Evolutionary conservation across 2,113 vertebrate species (phyloP).

Genomic region (Ophthalmolycus amberensis): DNA sequence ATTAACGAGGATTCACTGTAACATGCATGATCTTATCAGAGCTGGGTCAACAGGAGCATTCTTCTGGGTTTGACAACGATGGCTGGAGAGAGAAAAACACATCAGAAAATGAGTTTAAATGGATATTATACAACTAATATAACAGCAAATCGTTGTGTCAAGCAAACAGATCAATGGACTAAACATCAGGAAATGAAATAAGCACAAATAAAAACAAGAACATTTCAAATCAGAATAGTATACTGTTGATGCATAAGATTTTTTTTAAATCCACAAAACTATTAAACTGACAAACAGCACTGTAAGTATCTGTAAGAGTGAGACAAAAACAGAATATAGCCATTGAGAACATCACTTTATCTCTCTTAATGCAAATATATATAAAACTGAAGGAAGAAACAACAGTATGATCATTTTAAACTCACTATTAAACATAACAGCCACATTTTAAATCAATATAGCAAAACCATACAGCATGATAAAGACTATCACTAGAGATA

Average conservation of each 20-base stretch:
- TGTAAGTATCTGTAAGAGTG: not conserved
- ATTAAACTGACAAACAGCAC: not conserved
- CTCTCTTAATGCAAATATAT: not conserved
- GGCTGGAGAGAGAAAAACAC: not conserved
- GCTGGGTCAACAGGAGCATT: conserved; percentile 15
- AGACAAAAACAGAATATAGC: not conserved
- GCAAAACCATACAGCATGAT: not conserved
- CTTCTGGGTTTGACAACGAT: not conserved
- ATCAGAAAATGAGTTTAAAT: conserved; percentile 1
- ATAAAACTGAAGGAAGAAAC: not conserved
- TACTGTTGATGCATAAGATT: not conserved
- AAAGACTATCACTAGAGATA: not conserved
- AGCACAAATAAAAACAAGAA: not conserved
- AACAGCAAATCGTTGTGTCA: not conserved
- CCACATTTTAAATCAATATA: not conserved
- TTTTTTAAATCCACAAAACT: not conserved
- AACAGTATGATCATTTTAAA: not conserved
- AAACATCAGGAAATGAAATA: not conserved
- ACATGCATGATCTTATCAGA: conserved; percentile 53
- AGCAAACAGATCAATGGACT: not conserved
- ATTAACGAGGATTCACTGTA: conserved; percentile 56
- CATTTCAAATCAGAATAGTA: not conserved
- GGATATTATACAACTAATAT: not conserved
- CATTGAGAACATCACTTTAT: not conserved
- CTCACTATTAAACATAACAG: not conserved